Evolutionary conservation across 2,888 invertebrate genomes (phyloP), one percentile per base, ranked within the genome.

Genomic region (Hyppa rectilinea): DNA sequence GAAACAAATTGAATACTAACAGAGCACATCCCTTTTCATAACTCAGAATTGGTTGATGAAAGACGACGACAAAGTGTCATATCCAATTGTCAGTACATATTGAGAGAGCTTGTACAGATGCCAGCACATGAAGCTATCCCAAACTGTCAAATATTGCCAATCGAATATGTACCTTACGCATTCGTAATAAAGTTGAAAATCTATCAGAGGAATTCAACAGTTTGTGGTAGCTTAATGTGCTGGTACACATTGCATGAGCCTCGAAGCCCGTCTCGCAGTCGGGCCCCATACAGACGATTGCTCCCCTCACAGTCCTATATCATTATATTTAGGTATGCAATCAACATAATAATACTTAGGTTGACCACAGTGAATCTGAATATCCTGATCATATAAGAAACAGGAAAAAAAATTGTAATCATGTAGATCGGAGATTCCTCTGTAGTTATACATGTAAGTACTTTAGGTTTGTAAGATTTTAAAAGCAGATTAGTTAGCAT

Each of bases 341-440:
- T 60, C 29, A 72, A 36, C 17, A 62, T 23, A 53, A 49, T 58
- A 58, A 52, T 62, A 53, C 53, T 52, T 36, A 52, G 34, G 20
- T 59, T 26, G 17, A 31, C 49, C 23, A 17, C 50, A 34, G n/a
- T 34, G 4, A 58, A 4, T 55, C 52, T 55, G n/a, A n/a, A n/a
- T n/a, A n/a, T 67, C 63, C 47, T 68, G 63, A 52, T 47, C 59
- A 53, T 65, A n/a, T 50, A 61, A 70, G 40, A 52, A 63, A 64
- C 66, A 63, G 80, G 77, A 61, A 73, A 77, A n/a, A 73, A 63
- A 47, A 60, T 17, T 45, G 20, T 56, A 36, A 60, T 55, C 43
- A 31, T 63, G 49, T 12, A 61, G 34, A 76, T 49, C 23, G 29
- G 14, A 65, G 56, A 60, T 60, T 49, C 53, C 52, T 66, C n/a